Evolutionary conservation across 2,113 vertebrate genomes (phyloP), one percentile per base, ranked within the genome.

Genomic region (Neogale vison): DNA sequence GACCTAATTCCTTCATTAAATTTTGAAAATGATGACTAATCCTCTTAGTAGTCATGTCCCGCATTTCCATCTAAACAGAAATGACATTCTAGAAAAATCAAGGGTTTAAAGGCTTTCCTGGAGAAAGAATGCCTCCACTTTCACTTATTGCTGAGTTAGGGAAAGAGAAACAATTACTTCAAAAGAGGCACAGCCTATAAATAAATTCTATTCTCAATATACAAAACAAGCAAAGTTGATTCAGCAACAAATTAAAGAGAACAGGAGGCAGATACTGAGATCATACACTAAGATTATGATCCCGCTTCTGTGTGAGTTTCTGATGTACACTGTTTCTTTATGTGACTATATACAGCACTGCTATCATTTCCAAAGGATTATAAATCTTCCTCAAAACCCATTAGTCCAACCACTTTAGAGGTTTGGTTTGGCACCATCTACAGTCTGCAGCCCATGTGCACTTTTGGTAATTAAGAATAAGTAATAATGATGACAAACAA

Each of bases 1-100:
- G 87, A 96, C 74, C 88, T 88, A 80, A 96, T 94, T 92, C 79
- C 36, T 90, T 95, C 97, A 95, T 95, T 79, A 97, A 87, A 90
- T 57, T 83, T 79, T 83, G 55, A 84, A 94, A 94, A 91, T 82
- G 74, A 52, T 45, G 82, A 85, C 93, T 95, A 94, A 90, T 90
- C 92, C 87, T 92, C 65, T 97, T 61, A 90, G 47, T 14, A 71
- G 90, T 81, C 80, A 88, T 47, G 80, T 63, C 57, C 84, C 13
- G 34, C 67, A 74, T 61, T 82, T 69, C 71, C n/a, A 72, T 77
- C 57, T 90, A 87, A 95, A 90, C 3, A 92, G 50, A 93, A 96
- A 52, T 20, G 74, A 81, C 96, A 96, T 76, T 72, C 47, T 74
- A 88, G 69, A 87, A 80, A 92, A 96, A 92, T n/a, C 4, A 31